Base-by-base conservation (phyloP, 1,140 invertebrate species). In the Aphidius gifuensis region DNA sequence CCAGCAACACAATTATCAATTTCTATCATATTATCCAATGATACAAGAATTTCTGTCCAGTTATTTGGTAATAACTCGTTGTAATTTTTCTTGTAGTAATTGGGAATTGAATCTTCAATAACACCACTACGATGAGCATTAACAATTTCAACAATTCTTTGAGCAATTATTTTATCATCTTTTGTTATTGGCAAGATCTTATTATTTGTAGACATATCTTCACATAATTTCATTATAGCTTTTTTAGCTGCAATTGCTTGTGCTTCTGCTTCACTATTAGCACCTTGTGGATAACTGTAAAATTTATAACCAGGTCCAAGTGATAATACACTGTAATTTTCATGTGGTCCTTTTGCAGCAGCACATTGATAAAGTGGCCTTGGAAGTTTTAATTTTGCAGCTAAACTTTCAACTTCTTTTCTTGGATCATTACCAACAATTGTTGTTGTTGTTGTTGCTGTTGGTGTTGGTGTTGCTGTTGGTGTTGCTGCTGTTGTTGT, bases 241-340 rank as follows among this genome's bases (percentile, higher is more conserved):
- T 81, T 71, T 39, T 76, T 72, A 0, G 86, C 84, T 2, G 83
- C 86, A 23, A 83, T 66, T 66, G 80, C 79, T 65, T 83, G 74
- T 0, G 87, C 85, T 11, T 83, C 72, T 0, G 81, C 77, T 54
- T 81, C 73, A 3, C 80, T 77, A 8, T 69, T 68, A 7, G 83
- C 84, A 32, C 85, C 85, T 21, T 82, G 68, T 0, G 87, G 87
- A 70, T 86, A 88, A 54, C 85, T 87, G 4, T 68, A 79, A 21
- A 75, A 83, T 61, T 82, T 83, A 5, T 45, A n/a, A 8, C 76
- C 57, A 5, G 69, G 64, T 4, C 79, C 83, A 11, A 86, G 78
- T 50, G 71, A 76, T 6, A 82, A 74, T 60, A 51, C 55, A 6
- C 67, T 70, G 47, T 69, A 75, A 4, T 32, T 32, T 32, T 32